These are phyloP conservation scores for Drosophila mercatorum DNA, from an alignment of 2,888 invertebrate species.

Conservation along the genomic window DNA sequence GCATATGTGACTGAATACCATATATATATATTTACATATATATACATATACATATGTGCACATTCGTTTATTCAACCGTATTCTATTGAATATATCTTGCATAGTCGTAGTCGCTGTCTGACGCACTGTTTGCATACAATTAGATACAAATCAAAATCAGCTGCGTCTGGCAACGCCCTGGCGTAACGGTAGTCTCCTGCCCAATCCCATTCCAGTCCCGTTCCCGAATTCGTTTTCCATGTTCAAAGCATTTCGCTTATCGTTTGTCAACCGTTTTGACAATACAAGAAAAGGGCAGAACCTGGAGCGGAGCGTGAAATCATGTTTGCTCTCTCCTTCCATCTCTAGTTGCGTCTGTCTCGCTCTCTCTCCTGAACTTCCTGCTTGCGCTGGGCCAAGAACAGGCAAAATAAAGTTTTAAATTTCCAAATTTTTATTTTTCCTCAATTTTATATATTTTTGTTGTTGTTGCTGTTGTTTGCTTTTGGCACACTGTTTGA, in stretches of 20 bases:
- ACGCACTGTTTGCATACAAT: constrained; percentile 74
- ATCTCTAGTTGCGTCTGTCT: background rate
- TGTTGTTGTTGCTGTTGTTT: constrained; percentile 57
- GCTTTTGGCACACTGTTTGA: constrained; percentile 70
- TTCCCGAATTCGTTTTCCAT: constrained; percentile 13
- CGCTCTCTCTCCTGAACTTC: constrained; percentile 35
- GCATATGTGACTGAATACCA: constrained; percentile 50
- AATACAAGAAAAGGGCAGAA: constrained; percentile 75
- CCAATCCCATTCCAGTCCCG: constrained; percentile 20
- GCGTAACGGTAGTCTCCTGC: constrained; percentile 13
- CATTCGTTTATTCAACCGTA: constrained; percentile 26
- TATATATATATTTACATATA: constrained; percentile 11
- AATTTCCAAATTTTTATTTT: constrained; percentile 58
- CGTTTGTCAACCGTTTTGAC: constrained; percentile 75
- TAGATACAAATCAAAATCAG: constrained; percentile 80
- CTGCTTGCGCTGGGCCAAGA: constrained; percentile 49
- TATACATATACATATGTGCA: constrained; percentile 1
- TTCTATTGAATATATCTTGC: constrained; percentile 38
- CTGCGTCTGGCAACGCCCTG: constrained; percentile 60
- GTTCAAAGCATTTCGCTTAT: constrained; percentile 47
- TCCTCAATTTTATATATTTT: constrained; percentile 15
- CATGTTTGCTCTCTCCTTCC: constrained; percentile 30
- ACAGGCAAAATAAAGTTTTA: constrained; percentile 56
- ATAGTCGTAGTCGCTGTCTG: constrained; percentile 34
- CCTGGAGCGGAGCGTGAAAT: constrained; percentile 53